Conservation (phyloP, 2,797 vertebrate genomes). For the Brotula barbata region DNA sequence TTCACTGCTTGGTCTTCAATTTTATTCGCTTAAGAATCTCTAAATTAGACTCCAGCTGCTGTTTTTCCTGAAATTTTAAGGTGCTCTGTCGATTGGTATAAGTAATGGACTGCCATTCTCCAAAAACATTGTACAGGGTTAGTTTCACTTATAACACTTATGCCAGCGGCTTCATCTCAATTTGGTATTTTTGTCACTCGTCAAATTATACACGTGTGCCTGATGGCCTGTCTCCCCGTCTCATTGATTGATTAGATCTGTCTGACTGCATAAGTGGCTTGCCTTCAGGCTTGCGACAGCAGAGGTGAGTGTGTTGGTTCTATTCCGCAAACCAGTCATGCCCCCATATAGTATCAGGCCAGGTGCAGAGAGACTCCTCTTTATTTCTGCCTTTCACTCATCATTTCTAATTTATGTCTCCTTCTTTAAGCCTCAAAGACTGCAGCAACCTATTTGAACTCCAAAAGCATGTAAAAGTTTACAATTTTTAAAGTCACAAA, state of each 20-base stretch:
- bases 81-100: no score
- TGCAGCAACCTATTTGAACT: no score
- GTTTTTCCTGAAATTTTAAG: no score
- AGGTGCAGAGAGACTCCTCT: constrained; percentile 58
- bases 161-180: constrained; percentile 17
- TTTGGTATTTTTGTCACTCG: constrained; percentile 6
- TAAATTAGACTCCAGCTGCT: no score
- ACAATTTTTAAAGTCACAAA: no score
- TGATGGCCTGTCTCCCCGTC: constrained; percentile 18
- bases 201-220: constrained; percentile 24
- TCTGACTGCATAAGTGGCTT: constrained; percentile 43
- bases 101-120: no score
- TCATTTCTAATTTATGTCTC: constrained; percentile 52
- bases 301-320: constrained; percentile 17
- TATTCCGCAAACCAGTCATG: constrained; percentile 64
- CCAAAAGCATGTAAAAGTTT: no score
- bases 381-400: constrained; percentile 51
- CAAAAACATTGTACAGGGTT: no score
- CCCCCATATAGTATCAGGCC: constrained; percentile 56
- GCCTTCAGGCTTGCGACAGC: constrained; percentile 41
- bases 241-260: constrained; percentile 16
- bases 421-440: constrained; percentile 63
- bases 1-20: no score
- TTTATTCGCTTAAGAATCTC: no score
- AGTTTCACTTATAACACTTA: no score